phyloP scores from a whole-genome alignment of 2,888 invertebrate species.

The Rhyacophila evoluta region DNA sequence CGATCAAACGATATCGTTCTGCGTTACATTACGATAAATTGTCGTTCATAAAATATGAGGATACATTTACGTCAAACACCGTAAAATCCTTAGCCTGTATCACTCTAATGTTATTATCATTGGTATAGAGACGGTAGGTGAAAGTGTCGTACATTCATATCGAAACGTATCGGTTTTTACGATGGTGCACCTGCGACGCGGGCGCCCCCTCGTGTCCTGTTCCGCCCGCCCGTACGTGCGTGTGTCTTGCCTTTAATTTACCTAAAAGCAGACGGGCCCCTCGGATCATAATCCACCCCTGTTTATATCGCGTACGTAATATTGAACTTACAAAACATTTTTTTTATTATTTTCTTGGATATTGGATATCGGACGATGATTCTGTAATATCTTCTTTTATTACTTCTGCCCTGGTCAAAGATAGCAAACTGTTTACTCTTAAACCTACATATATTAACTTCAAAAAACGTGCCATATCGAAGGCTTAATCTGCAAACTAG shows the following conservation, averaged over 20 bases:
- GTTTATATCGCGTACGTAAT: background rate
- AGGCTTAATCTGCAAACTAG: too few relatives aligned
- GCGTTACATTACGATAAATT: background rate
- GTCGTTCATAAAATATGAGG: background rate
- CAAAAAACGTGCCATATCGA: too few relatives aligned
- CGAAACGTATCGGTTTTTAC: background rate
- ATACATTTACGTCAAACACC: background rate
- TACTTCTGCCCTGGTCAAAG: too few relatives aligned
- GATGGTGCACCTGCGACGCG: background rate
- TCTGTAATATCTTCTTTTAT: too few relatives aligned
- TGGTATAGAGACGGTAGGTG: background rate
- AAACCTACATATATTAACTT: too few relatives aligned
- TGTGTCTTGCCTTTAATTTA: constrained; percentile 44
- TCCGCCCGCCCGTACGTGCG: constrained; percentile 30
- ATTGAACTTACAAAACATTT: too few relatives aligned
- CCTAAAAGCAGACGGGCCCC: constrained; percentile 47
- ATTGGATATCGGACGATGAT: too few relatives aligned
- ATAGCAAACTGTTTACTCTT: too few relatives aligned
- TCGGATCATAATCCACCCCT: background rate
- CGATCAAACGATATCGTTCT: background rate
- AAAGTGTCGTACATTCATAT: background rate
- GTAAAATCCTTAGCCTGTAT: background rate
- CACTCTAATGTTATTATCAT: background rate
- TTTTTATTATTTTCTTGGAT: too few relatives aligned
- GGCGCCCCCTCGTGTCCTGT: background rate